These are phyloP conservation scores for Oxyteleia sp. DNA, from an alignment of 2,888 invertebrate species.

Conservation along the genomic window DNA sequence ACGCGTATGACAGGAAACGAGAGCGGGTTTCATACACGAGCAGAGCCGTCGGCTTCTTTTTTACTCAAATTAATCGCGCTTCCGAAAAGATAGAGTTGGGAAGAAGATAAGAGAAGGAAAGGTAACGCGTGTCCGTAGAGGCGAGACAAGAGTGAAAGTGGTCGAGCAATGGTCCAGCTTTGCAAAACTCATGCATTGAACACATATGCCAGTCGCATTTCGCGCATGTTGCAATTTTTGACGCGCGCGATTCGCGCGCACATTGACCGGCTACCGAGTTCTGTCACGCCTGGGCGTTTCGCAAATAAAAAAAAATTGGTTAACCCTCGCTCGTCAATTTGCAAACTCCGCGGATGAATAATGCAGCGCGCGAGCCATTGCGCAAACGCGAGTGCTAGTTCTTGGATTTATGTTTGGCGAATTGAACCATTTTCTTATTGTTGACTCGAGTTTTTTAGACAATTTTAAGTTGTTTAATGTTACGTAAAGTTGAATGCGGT, in stretches of 20 bases:
- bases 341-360: slow-evolving; percentile 44
- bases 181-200: slow-evolving; percentile 70
- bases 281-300: slow-evolving; percentile 53
- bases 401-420: not conserved
- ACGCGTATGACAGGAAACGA: not conserved
- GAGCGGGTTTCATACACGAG: not conserved
- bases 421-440: too few relatives aligned
- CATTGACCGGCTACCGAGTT: slow-evolving; percentile 31
- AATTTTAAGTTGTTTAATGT: too few relatives aligned
- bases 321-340: slow-evolving; percentile 25
- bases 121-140: slow-evolving; percentile 73
- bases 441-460: too few relatives aligned
- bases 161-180: slow-evolving; percentile 76
- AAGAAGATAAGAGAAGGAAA: slow-evolving; percentile 75
- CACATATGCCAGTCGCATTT: slow-evolving; percentile 65
- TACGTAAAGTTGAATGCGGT: too few relatives aligned
- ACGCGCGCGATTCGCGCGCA: slow-evolving; percentile 17
- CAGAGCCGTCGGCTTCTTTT: not conserved
- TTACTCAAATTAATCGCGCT: slow-evolving; percentile 39
- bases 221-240: slow-evolving; percentile 72
- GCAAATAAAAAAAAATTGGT: slow-evolving; percentile 43
- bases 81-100: slow-evolving; percentile 45
- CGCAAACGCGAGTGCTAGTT: slow-evolving; percentile 29
- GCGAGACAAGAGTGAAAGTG: slow-evolving; percentile 85
- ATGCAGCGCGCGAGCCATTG: slow-evolving; percentile 37